Evolutionary conservation across 2,888 invertebrate species (phyloP).

Genomic region (Hipparchia sbordonii): DNA sequence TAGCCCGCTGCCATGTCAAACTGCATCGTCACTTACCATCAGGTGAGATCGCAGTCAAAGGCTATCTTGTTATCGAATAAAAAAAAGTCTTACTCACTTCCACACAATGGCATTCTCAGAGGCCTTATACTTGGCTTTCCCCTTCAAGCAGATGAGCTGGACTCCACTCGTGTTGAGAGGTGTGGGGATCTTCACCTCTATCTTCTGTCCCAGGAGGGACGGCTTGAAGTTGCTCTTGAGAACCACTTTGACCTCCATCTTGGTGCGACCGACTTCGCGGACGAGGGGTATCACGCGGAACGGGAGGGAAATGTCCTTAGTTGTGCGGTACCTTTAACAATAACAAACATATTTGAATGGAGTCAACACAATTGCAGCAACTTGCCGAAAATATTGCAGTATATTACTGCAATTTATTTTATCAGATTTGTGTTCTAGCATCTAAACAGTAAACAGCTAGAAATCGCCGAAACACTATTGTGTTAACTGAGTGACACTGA

Average conservation of each 20-base stretch:
- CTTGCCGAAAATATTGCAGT: not conserved
- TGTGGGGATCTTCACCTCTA: constrained; percentile 99
- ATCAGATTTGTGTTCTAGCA: no score
- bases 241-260: constrained; percentile 99
- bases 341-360: not conserved
- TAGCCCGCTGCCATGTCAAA: no score
- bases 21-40: no score
- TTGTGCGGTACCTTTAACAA: constrained; percentile 93
- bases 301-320: constrained; percentile 99
- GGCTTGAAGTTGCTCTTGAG: constrained; percentile 99
- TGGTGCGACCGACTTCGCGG: constrained; percentile 98
- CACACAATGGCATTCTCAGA: constrained; percentile 99
- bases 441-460: no score
- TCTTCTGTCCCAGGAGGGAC: constrained; percentile 98
- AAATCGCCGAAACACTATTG: no score
- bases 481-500: no score
- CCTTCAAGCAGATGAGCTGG: constrained; percentile 99
- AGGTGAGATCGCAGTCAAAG: no score
- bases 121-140: constrained; percentile 99
- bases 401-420: no score
- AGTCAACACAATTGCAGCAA: not conserved
- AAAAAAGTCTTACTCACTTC: constrained; percentile 90
- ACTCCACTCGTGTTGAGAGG: constrained; percentile 99
- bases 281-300: constrained; percentile 99
- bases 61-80: no score